Percentiles rank a stretch among this genome's conserved stretches.
Conservation (phyloP, 2,113 vertebrate species). For the Anguilla japonica region DNA sequence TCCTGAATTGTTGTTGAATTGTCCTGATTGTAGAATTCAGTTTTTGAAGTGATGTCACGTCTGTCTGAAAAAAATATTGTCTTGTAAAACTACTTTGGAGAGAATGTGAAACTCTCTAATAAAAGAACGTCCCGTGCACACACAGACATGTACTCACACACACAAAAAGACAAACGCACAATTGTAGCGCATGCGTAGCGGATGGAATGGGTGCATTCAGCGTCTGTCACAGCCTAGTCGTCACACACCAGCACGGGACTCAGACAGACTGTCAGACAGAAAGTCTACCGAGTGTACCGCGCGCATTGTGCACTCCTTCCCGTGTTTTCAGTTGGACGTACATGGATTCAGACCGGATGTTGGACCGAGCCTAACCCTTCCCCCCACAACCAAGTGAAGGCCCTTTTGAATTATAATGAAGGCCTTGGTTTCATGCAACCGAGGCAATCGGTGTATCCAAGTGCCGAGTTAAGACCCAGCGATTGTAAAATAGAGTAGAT, state of each 20-base stretch:
- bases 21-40: too few species aligned
- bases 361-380: not conserved
- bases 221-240: too few species aligned
- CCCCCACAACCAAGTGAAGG: conserved; percentile 2
- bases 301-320: not conserved
- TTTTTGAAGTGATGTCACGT: too few species aligned
- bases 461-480: not conserved
- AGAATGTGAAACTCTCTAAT: too few species aligned
- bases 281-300: not conserved
- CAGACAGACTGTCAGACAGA: not conserved
- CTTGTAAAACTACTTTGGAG: too few species aligned
- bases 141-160: too few species aligned
- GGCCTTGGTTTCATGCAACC: not conserved
- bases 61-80: too few species aligned
- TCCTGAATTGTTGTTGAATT: too few species aligned
- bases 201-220: too few species aligned
- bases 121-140: too few species aligned
- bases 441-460: not conserved
- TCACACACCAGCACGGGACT: not conserved
- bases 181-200: too few species aligned
- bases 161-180: too few species aligned
- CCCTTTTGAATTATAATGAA: not conserved
- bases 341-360: not conserved
- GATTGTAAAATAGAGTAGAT: not conserved
- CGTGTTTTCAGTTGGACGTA: not conserved